A percentile compares a stretch with the other conserved stretches of the same genome.
phyloP scores from a whole-genome alignment of 2,113 vertebrate species.

The Tragelaphus strepsiceros region DNA sequence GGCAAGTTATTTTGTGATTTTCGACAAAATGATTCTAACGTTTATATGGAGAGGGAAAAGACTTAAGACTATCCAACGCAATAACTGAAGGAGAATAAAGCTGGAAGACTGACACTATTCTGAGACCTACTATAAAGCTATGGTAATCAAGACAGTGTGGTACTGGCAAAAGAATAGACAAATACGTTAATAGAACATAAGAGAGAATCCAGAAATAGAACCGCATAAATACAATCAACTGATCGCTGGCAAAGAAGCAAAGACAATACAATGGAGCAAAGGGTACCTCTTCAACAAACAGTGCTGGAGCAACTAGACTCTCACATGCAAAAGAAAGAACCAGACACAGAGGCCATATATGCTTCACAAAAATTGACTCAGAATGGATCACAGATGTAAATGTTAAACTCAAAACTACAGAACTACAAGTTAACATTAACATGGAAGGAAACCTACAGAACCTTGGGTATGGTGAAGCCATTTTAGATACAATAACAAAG shows the following conservation, averaged over 20 bases:
- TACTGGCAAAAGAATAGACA: accelerated
- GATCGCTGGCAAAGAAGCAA: neutral
- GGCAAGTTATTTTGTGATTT: neutral
- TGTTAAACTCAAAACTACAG: neutral
- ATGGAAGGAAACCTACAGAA: neutral
- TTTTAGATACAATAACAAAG: neutral
- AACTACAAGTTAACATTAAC: neutral
- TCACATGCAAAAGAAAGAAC: neutral
- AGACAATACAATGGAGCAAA: neutral
- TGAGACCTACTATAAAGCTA: neutral
- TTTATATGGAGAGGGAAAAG: neutral
- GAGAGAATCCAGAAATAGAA: neutral
- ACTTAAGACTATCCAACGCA: neutral
- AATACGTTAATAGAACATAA: neutral
- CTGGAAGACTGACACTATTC: neutral
- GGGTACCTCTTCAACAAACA: neutral
- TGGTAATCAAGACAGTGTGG: neutral
- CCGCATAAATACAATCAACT: neutral
- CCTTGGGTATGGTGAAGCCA: neutral
- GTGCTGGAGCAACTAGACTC: neutral
- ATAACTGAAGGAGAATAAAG: neutral
- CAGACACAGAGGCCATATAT: neutral
- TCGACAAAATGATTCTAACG: neutral
- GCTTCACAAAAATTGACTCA: neutral
- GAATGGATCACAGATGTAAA: neutral